A percentile compares a stretch with the other conserved stretches of the same genome.
phyloP scores from a whole-genome alignment of 2,113 vertebrate genomes.

The Chiloscyllium plagiosum region DNA sequence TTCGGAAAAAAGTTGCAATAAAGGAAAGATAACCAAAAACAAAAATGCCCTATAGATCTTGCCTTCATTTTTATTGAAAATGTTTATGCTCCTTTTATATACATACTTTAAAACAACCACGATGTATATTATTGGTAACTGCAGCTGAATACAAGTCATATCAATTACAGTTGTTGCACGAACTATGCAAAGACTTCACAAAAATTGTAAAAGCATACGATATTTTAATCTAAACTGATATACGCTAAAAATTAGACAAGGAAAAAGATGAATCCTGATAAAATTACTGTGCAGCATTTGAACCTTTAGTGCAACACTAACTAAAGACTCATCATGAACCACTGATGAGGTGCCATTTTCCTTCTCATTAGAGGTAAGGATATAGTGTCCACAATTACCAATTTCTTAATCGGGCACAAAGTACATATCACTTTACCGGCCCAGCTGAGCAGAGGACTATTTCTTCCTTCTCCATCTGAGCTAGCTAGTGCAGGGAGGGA shows the following conservation, averaged over 20 bases:
- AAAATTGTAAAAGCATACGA: not conserved
- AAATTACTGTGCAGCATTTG: not conserved
- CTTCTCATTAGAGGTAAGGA: not conserved
- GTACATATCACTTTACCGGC: slow-evolving; percentile 67
- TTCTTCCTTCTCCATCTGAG: slow-evolving; percentile 59
- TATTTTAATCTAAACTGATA: not conserved
- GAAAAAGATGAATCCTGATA: not conserved
- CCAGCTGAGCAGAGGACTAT: slow-evolving; percentile 52
- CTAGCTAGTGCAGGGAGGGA: slow-evolving; percentile 57
- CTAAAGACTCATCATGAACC: not conserved
- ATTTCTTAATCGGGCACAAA: not conserved
- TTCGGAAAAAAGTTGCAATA: not conserved
- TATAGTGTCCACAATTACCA: slow-evolving; percentile 10
- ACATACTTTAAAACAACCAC: not conserved
- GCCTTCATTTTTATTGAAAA: not conserved
- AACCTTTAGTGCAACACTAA: not conserved
- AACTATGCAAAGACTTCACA: not conserved
- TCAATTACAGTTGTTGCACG: not conserved
- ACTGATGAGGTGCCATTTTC: not conserved
- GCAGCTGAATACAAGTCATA: not conserved
- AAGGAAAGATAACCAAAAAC: not conserved
- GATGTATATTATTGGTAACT: not conserved
- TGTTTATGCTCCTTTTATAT: not conserved
- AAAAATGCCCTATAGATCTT: not conserved
- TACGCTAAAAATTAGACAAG: not conserved